These are phyloP conservation scores for Rhynchomys soricoides DNA, from an alignment of 2,113 vertebrate genomes.

Conservation along the genomic window DNA sequence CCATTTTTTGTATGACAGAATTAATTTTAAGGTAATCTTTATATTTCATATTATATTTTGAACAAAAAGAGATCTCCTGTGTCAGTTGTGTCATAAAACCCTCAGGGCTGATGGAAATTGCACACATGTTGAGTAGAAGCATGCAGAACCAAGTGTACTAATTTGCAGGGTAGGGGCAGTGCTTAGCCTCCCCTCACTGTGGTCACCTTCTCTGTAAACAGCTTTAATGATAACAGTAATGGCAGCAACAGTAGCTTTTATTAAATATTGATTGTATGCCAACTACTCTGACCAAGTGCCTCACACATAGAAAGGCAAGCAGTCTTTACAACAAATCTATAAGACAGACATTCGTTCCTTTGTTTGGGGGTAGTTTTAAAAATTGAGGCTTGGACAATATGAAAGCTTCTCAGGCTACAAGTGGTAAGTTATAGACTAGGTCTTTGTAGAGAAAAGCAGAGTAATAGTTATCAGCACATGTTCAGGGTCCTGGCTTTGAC, in stretches of 20 bases:
- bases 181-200: constrained; percentile 16
- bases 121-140: not conserved
- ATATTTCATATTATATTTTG: constrained; percentile 60
- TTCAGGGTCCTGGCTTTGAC: not conserved
- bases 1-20: constrained; percentile 46
- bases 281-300: constrained; percentile 32
- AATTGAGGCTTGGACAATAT: not conserved
- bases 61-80: constrained; percentile 36
- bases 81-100: constrained; percentile 37
- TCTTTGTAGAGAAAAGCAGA: not conserved
- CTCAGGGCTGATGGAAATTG: not conserved
- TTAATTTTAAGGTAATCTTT: constrained; percentile 60
- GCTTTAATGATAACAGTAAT: constrained; percentile 42
- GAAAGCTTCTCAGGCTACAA: constrained; percentile 6
- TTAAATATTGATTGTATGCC: constrained; percentile 62
- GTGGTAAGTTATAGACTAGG: not conserved
- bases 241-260: constrained; percentile 39
- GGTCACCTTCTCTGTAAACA: constrained; percentile 41
- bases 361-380: constrained; percentile 28
- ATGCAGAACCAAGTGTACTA: not conserved
- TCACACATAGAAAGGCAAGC: constrained; percentile 51
- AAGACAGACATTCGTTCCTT: not conserved
- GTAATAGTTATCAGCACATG: not conserved
- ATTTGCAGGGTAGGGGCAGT: not conserved
- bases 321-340: constrained; percentile 47